Evolutionary conservation across 2,888 invertebrate genomes (phyloP).

Genomic region (Argyresthia albistria): DNA sequence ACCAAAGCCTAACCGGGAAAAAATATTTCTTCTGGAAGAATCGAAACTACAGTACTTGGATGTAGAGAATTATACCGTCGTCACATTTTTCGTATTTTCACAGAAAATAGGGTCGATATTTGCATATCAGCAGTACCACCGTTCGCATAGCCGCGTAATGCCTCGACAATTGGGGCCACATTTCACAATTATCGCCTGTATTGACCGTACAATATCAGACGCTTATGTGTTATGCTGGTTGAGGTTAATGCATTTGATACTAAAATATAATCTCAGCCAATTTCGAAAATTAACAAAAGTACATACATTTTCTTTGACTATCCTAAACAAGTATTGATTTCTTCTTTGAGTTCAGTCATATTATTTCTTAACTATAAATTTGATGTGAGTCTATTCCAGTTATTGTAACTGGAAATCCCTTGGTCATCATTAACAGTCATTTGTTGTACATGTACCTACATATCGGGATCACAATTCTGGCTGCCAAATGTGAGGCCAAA

Average conservation of each 20-base stretch:
- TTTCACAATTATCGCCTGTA: constrained; percentile 69
- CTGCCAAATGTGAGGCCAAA: constrained; percentile 56
- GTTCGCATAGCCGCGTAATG: constrained; percentile 58
- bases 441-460: constrained; percentile 43
- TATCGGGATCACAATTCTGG: constrained; percentile 59
- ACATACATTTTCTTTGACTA: too few relatives aligned
- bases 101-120: constrained; percentile 18
- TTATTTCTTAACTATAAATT: too few relatives aligned
- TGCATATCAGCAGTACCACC: constrained; percentile 49
- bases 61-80: too few relatives aligned
- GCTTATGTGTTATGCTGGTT: constrained; percentile 30
- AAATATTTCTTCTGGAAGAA: too few relatives aligned
- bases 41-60: too few relatives aligned
- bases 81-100: too few relatives aligned
- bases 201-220: constrained; percentile 60
- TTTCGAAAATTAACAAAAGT: too few relatives aligned
- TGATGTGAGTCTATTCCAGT: background rate
- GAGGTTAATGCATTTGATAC: constrained; percentile 26
- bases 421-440: constrained; percentile 47
- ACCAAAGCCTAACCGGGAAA: too few relatives aligned
- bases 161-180: constrained; percentile 60
- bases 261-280: background rate
- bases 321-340: too few relatives aligned
- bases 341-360: too few relatives aligned
- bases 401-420: constrained; percentile 6